These are phyloP conservation scores for Metridium senile DNA, from an alignment of 92 coral and sea anemone genomes.

Conservation along the genomic window DNA sequence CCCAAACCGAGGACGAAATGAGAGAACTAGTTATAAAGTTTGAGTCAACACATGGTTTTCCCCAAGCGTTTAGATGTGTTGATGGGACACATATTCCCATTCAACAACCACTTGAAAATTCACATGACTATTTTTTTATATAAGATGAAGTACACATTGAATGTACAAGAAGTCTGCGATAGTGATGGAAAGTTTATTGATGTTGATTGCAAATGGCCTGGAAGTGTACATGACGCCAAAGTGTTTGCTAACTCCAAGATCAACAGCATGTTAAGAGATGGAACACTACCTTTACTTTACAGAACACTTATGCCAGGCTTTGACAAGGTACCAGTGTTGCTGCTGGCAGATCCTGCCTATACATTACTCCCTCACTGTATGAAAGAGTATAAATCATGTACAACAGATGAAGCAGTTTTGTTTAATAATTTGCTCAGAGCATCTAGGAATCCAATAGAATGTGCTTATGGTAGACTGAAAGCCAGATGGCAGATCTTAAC, in stretches of 20 bases:
- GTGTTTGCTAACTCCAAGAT: constrained; percentile 43
- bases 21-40: constrained; percentile 26
- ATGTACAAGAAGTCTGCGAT: constrained; percentile 67
- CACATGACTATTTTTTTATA: constrained; percentile 64
- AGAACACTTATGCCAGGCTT: constrained; percentile 36
- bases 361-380: constrained; percentile 58
- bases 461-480: constrained; percentile 40
- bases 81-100: constrained; percentile 77
- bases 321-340: constrained; percentile 57
- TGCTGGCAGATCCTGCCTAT: constrained; percentile 66
- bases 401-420: constrained; percentile 43
- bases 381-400: constrained; percentile 47
- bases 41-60: constrained; percentile 59
- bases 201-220: constrained; percentile 48
- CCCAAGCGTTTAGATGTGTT: constrained; percentile 68
- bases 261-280: constrained; percentile 26
- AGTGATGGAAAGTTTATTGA: constrained; percentile 26
- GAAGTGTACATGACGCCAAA: constrained; percentile 56
- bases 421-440: constrained; percentile 53
- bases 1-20: constrained; percentile 41
- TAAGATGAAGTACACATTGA: constrained; percentile 62
- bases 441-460: constrained; percentile 54
- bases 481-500: constrained; percentile 52
- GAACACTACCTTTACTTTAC: constrained; percentile 39
- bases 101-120: constrained; percentile 56